These are phyloP conservation scores for Cistogaster globosa DNA, from an alignment of 2,888 invertebrate species.

Conservation along the genomic window DNA sequence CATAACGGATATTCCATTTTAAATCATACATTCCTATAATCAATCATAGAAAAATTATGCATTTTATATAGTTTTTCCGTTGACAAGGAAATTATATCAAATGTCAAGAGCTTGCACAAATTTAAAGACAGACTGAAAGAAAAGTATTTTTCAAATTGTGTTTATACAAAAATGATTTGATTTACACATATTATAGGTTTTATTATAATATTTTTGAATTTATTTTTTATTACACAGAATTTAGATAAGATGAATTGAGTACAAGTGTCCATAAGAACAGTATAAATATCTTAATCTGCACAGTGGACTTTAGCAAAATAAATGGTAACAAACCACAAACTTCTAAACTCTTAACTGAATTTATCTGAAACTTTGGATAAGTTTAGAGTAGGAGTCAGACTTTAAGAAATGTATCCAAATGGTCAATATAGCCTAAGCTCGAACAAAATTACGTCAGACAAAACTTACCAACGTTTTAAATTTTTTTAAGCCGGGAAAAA, in stretches of 20 bases:
- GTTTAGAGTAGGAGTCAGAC: no score
- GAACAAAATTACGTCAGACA: no score
- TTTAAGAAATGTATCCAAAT: no score
- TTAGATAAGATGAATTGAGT: conserved; percentile 6
- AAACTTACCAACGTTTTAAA: no score
- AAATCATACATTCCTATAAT: conserved; percentile 49
- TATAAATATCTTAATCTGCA: no score
- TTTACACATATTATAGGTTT: conserved; percentile 11
- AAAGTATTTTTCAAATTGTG: not conserved
- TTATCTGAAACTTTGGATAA: no score
- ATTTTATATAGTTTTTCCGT: conserved; percentile 32
- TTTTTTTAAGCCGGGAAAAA: no score
- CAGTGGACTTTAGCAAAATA: no score
- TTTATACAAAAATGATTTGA: not conserved
- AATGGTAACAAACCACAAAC: no score
- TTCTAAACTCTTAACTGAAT: no score
- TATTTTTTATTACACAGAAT: not conserved
- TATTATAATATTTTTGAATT: not conserved
- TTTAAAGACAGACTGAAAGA: not conserved
- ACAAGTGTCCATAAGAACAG: not conserved
- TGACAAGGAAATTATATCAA: conserved; percentile 57
- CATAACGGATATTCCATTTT: conserved; percentile 61
- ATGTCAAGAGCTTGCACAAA: conserved; percentile 44
- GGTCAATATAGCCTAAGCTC: no score
- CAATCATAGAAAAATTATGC: conserved; percentile 65